These are phyloP conservation scores for Eulithis prunata DNA, from an alignment of 2,888 invertebrate species.

Conservation along the genomic window DNA sequence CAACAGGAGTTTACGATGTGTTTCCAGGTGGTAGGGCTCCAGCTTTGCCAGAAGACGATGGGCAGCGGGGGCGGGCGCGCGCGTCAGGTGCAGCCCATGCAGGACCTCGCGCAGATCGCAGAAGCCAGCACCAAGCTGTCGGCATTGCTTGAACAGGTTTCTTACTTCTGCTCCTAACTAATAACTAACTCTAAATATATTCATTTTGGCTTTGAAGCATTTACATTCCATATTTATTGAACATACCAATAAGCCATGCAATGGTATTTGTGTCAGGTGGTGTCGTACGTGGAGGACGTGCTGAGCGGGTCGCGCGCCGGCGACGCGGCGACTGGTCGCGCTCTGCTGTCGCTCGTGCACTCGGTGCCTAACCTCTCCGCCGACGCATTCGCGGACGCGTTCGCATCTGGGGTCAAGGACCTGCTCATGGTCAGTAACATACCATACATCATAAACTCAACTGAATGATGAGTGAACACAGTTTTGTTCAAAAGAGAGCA, in stretches of 20 bases:
- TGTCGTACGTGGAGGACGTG: slow-evolving; percentile 96
- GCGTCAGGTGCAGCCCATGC: slow-evolving; percentile 87
- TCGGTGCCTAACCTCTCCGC: slow-evolving; percentile 90
- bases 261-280: slow-evolving; percentile 71
- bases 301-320: slow-evolving; percentile 88
- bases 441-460: no score
- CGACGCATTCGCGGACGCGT: slow-evolving; percentile 94
- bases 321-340: slow-evolving; percentile 95
- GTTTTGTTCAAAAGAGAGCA: no score
- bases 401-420: slow-evolving; percentile 98
- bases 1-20: neutral
- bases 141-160: slow-evolving; percentile 87
- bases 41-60: slow-evolving; percentile 93
- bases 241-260: no score
- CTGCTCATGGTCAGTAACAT: slow-evolving; percentile 92
- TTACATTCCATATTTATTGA: no score
- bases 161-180: neutral
- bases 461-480: no score
- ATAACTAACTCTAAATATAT: no score
- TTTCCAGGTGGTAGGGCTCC: slow-evolving; percentile 86
- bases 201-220: no score
- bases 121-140: slow-evolving; percentile 93
- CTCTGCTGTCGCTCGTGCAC: slow-evolving; percentile 96
- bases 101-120: slow-evolving; percentile 89
- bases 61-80: slow-evolving; percentile 77